Evolutionary conservation across 2,888 invertebrate species (phyloP), one percentile per base, ranked within the genome.

Genomic region (Steinernema scapterisci): DNA sequence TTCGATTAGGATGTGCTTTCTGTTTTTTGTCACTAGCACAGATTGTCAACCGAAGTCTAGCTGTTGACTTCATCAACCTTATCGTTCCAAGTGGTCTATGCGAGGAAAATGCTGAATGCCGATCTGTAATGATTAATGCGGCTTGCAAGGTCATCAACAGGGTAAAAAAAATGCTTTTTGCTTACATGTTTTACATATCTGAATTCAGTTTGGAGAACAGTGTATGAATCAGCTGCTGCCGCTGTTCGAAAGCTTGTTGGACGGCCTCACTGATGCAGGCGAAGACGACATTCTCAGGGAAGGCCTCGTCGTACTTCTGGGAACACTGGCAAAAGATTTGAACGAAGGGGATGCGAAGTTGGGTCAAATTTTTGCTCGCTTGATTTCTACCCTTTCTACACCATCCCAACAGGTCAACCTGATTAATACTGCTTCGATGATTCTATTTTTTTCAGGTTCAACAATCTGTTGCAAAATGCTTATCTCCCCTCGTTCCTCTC

Each of bases 401-500:
- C 99, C 99, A 13, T 96, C 97, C 48, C 96, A 97, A 88, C 94
- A 94, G 90, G 93, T 92, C n/a, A n/a, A n/a, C n/a, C n/a, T n/a
- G n/a, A n/a, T n/a, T n/a, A n/a, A n/a, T n/a, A n/a, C n/a, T 13
- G 48, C 21, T 44, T 74, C 38, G 51, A 43, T 38, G 23, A 25
- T 21, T 7, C 19, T 38, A 38, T 38, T 6, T 25, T 70, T 76
- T 79, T 1, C 82, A 92, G 92, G 95, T 97, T 0, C 97, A 99
- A 91, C 95, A 96, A 89, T 94, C 97, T 0, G 97, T 97, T 0
- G 94, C 96, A 56, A 94, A 95, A 89, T 99, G 97, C 88, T 90
- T 99, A 78, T 95, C 97, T 0, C 94, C 94, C 84, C 89, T 99
- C 77, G 94, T 97, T 80, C 94, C 94, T 0, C 93, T 95, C 0